Percentiles rank a stretch among this genome's conserved stretches.
Conservation (phyloP, 2,888 invertebrate species). For the Aleiodes leptofemur region DNA sequence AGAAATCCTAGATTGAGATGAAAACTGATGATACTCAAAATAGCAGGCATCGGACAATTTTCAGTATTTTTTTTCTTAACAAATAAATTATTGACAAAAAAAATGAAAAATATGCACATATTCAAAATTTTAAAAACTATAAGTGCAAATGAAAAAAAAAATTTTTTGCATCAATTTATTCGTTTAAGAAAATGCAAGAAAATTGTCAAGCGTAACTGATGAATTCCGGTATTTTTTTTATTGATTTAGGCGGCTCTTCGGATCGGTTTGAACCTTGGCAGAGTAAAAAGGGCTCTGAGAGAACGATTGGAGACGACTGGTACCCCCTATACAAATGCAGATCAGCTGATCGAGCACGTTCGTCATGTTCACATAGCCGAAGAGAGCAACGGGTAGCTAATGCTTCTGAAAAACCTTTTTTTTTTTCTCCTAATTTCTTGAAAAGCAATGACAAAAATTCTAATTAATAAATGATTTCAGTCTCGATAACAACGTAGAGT, state of each 20-base stretch:
- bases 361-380: conserved; percentile 82
- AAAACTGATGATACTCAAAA: too few species aligned
- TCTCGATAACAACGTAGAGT: conserved; percentile 52
- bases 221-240: conserved; percentile 33
- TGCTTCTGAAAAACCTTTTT: background rate
- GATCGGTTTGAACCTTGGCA: conserved; percentile 79
- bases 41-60: background rate
- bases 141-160: too few species aligned
- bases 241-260: conserved; percentile 77
- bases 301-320: conserved; percentile 79
- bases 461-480: conserved; percentile 38
- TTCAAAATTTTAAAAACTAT: too few species aligned
- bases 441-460: too few species aligned
- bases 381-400: conserved; percentile 72
- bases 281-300: conserved; percentile 79
- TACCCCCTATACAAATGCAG: conserved; percentile 81
- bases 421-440: background rate
- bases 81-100: too few species aligned
- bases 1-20: too few species aligned
- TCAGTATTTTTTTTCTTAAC: background rate
- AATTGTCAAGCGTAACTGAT: background rate
- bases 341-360: conserved; percentile 85
- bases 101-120: too few species aligned
- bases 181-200: too few species aligned
- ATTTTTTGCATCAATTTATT: too few species aligned